Percentiles rank a stretch among this genome's conserved stretches.
Conservation (phyloP, 2,797 vertebrate genomes). For the Alcedo atthis region DNA sequence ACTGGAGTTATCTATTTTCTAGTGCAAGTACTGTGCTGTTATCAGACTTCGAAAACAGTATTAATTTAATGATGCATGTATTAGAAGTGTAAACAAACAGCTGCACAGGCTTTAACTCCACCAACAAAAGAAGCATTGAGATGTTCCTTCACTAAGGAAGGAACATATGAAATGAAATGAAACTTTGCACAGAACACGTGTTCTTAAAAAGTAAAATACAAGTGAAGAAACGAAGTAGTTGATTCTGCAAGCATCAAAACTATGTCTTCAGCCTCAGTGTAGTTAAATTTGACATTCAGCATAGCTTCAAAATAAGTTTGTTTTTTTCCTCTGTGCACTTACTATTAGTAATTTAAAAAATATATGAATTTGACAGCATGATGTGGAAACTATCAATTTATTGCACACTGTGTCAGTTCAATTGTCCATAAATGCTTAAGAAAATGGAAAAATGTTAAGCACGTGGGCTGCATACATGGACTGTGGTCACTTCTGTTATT, state of each 20-base stretch:
- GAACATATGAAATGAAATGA: no score
- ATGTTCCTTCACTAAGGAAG: background rate
- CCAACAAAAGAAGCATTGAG: background rate
- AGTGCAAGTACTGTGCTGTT: background rate
- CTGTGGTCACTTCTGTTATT: slow-evolving; percentile 13
- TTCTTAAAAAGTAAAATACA: background rate
- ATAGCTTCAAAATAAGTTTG: background rate
- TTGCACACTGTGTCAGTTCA: slow-evolving; percentile 9
- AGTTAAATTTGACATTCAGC: background rate
- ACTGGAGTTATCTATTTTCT: background rate
- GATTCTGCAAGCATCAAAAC: background rate
- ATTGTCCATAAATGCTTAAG: slow-evolving; percentile 24
- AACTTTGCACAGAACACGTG: background rate
- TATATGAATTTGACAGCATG: background rate
- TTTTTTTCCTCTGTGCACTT: background rate
- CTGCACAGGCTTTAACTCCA: background rate
- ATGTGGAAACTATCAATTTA: slow-evolving; percentile 11
- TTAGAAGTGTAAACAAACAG: background rate
- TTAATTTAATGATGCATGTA: background rate
- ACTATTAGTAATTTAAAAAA: background rate
- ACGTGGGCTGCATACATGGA: background rate
- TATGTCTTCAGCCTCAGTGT: background rate
- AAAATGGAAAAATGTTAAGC: slow-evolving; percentile 33
- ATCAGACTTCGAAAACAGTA: background rate
- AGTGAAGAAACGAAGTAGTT: background rate